Conservation (phyloP, 2,888 invertebrate genomes). For the Bombyx huttoni region DNA sequence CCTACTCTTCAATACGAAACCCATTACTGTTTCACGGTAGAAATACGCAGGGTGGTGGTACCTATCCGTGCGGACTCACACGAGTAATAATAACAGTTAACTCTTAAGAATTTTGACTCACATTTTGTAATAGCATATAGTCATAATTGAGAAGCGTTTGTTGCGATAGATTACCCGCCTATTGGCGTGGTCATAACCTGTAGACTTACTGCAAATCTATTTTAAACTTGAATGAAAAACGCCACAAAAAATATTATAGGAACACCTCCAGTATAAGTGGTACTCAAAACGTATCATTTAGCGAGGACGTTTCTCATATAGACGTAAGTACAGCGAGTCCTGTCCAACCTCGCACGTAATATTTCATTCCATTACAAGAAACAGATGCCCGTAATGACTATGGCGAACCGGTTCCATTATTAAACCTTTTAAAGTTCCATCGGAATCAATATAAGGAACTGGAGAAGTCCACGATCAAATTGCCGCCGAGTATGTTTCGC, state of each 20-base stretch:
- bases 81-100: too few species aligned
- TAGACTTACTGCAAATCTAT: too few species aligned
- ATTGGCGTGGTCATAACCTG: too few species aligned
- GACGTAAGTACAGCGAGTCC: background rate
- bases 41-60: too few species aligned
- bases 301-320: background rate
- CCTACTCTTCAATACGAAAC: too few species aligned
- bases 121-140: too few species aligned
- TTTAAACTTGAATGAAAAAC: background rate
- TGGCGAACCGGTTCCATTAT: constrained; percentile 35
- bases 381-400: constrained; percentile 5
- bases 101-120: too few species aligned
- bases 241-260: background rate
- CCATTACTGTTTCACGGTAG: too few species aligned
- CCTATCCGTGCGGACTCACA: too few species aligned
- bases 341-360: constrained; percentile 1
- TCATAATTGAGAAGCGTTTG: too few species aligned
- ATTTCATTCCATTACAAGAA: constrained; percentile 15
- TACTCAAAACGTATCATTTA: background rate
- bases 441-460: constrained; percentile 46
- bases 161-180: too few species aligned
- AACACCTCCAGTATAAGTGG: background rate
- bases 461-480: constrained; percentile 43
- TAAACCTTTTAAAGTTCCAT: constrained; percentile 38
- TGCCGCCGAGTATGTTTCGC: constrained; percentile 46